Evolutionary conservation across 2,797 vertebrate species (phyloP).

Genomic region (Macrochelys suwanniensis): DNA sequence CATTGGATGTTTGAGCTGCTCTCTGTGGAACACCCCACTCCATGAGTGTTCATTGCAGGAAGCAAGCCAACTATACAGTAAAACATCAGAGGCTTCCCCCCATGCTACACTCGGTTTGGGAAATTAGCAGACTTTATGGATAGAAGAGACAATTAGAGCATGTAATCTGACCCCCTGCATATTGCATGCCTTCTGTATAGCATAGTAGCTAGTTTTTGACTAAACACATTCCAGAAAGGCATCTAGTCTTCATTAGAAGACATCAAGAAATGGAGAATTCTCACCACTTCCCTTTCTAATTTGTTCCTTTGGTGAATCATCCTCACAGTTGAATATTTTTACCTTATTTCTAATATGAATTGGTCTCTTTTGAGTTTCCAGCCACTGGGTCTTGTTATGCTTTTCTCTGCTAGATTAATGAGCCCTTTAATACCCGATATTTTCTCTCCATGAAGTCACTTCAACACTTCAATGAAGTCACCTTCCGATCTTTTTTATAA

Average conservation of each 20-base stretch:
- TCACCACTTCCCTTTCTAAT: background rate
- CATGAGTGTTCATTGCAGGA: too few relatives aligned
- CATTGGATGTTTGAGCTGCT: too few relatives aligned
- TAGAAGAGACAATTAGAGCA: too few relatives aligned
- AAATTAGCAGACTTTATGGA: too few relatives aligned
- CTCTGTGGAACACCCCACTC: too few relatives aligned
- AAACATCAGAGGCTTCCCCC: too few relatives aligned
- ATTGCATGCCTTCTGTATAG: too few relatives aligned
- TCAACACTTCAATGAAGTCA: too few relatives aligned
- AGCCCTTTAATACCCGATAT: background rate
- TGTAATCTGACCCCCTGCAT: too few relatives aligned
- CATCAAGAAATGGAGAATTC: background rate
- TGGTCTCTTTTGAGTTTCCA: background rate
- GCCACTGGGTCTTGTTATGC: background rate
- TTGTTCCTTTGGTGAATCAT: background rate
- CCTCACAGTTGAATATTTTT: background rate
- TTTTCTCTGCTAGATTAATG: background rate
- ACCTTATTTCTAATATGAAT: background rate
- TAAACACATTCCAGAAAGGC: background rate
- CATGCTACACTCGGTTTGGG: too few relatives aligned
- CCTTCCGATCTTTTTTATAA: too few relatives aligned
- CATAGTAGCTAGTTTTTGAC: background rate
- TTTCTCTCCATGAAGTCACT: background rate
- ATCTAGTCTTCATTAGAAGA: background rate
- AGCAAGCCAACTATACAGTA: too few relatives aligned